Conservation (phyloP, 1,140 invertebrate genomes). For the Lasaia peninsularis region DNA sequence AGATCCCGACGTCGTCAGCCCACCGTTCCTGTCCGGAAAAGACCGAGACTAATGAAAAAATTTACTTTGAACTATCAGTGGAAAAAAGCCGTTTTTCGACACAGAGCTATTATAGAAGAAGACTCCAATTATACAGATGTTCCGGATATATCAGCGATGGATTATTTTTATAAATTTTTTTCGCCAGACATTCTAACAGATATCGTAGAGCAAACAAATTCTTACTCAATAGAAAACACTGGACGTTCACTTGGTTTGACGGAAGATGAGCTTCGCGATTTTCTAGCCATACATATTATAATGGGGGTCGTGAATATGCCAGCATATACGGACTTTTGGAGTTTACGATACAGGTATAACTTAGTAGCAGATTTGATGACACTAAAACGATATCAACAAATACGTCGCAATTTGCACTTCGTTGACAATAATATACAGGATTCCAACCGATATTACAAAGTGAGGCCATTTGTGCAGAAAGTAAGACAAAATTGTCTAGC, state of each 20-base stretch:
- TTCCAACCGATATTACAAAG: slow-evolving; percentile 24
- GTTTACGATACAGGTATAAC: slow-evolving; percentile 22
- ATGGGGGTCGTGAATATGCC: slow-evolving; percentile 29
- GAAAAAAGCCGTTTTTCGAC: slow-evolving; percentile 21
- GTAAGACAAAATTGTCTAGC: slow-evolving; percentile 22
- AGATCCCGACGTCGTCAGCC: slow-evolving; percentile 18
- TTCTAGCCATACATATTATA: slow-evolving; percentile 28
- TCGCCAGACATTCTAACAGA: slow-evolving; percentile 26
- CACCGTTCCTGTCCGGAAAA: slow-evolving; percentile 16
- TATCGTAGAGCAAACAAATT: slow-evolving; percentile 9
- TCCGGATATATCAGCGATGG: slow-evolving; percentile 19
- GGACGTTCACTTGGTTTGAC: neutral
- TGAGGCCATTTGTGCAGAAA: slow-evolving; percentile 25
- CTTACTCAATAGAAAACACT: neutral
- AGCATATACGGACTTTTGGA: slow-evolving; percentile 28
- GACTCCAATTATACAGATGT: slow-evolving; percentile 15
- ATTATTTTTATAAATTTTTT: slow-evolving; percentile 24
- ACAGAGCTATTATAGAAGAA: slow-evolving; percentile 17
- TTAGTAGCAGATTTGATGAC: slow-evolving; percentile 27
- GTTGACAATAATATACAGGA: slow-evolving; percentile 22
- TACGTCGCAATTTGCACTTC: slow-evolving; percentile 27
- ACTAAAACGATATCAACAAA: slow-evolving; percentile 31
- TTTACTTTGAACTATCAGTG: slow-evolving; percentile 17
- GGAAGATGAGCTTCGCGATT: slow-evolving; percentile 18
- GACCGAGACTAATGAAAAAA: slow-evolving; percentile 16